Evolutionary conservation across 2,888 invertebrate genomes (phyloP), one percentile per base, ranked within the genome.

Genomic region (Hirtodrosophila cameraria): DNA sequence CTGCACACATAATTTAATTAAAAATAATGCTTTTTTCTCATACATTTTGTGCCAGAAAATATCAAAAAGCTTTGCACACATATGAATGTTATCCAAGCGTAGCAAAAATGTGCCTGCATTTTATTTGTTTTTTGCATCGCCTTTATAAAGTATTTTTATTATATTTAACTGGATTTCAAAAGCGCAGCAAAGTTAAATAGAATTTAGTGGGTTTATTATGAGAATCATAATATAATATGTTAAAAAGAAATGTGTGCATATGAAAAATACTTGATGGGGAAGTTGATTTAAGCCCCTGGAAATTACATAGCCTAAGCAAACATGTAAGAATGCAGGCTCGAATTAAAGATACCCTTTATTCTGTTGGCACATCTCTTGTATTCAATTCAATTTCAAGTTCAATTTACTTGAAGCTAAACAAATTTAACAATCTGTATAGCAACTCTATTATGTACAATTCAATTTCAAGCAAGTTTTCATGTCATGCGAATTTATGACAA

Each of bases 1-100:
- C 81, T 86, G 81, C 86, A 77, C 81, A 81, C 78, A 61, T 86
- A 80, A 82, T 82, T 82, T 86, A 81, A 82, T 82, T 82, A 86
- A 80, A 74, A 75, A 80, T n/a, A n/a, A n/a, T n/a, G n/a, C 62
- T 54, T 41, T 55, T 61, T 45, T 45, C 30, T 11, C 50, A 18
- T 45, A 13, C 28, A 43, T 46, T 66, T 67, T 61, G 39, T 42
- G 48, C 48, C 42, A 53, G 43, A 42, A 69, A 54, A 72, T 62
- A 72, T 60, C 72, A 72, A 60, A 79, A 83, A 65, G 65, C 67
- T 61, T 69, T 70, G 35, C 63, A 31, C 65, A 66, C 73, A 63
- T 58, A 55, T 67, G 65, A 55, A 62, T 54, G 36, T 48, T 42
- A 55, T 13, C 66, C 66, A 54, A 78, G 74, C 78, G 71, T 58